These are phyloP conservation scores for Guaruba guarouba DNA, from an alignment of 2,113 vertebrate genomes.

Conservation along the genomic window DNA sequence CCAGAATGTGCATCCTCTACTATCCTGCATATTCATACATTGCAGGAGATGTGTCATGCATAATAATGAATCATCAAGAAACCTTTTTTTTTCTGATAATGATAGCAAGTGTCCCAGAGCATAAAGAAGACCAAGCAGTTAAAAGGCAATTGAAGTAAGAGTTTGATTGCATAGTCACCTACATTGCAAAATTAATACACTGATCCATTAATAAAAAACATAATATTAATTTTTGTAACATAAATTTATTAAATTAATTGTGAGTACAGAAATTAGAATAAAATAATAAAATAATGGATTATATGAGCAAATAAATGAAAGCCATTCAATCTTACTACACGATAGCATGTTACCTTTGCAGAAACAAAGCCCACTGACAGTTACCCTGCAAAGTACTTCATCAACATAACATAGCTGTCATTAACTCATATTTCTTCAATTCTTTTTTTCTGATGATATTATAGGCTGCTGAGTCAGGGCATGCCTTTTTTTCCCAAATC, in stretches of 20 bases:
- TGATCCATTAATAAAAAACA: not conserved
- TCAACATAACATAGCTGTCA: not conserved
- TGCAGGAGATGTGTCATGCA: not conserved
- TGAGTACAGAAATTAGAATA: not conserved
- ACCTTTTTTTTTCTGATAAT: not conserved
- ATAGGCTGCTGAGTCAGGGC: not conserved
- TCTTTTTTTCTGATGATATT: not conserved
- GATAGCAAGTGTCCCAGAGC: not conserved
- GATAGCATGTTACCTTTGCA: not conserved
- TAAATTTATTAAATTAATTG: not conserved
- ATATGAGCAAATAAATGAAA: not conserved
- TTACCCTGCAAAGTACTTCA: not conserved
- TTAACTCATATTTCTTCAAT: not conserved
- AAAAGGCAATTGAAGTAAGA: not conserved
- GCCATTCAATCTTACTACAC: not conserved
- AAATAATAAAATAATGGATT: not conserved
- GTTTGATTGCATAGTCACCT: not conserved
- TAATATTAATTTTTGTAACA: not conserved
- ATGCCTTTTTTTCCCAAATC: not conserved
- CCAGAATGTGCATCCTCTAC: not conserved
- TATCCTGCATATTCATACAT: not conserved
- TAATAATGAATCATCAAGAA: not conserved
- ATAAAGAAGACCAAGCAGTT: not conserved
- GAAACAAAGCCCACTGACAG: not conserved
- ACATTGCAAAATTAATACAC: not conserved